phyloP scores from a whole-genome alignment of 2,888 invertebrate genomes.

The Luffia ferchaultella region DNA sequence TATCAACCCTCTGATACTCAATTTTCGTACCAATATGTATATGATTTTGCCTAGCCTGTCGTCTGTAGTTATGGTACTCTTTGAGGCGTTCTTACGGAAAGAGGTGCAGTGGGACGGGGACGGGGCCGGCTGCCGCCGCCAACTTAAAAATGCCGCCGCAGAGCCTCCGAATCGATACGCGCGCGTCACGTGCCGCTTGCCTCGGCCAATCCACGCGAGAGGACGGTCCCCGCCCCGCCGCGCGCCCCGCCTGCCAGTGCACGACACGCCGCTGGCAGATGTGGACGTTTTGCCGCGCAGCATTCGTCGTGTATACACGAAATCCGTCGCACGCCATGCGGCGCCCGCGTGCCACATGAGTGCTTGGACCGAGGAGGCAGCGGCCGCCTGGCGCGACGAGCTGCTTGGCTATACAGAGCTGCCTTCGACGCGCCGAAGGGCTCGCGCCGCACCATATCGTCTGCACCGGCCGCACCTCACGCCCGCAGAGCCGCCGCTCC shows the following conservation, averaged over 20 bases:
- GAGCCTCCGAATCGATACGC: conserved; percentile 81
- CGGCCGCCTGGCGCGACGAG: conserved; percentile 51
- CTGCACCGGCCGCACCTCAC: conserved; percentile 71
- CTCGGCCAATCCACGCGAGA: conserved; percentile 51
- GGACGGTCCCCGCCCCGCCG: conserved; percentile 23
- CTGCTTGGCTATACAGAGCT: conserved; percentile 51
- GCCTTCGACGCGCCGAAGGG: conserved; percentile 39
- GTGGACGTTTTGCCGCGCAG: conserved; percentile 25
- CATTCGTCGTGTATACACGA: neutral
- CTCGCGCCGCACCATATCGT: conserved; percentile 70
- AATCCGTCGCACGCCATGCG: neutral
- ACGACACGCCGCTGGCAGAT: conserved; percentile 32
- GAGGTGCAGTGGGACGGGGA: conserved; percentile 39
- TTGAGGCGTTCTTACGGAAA: conserved; percentile 24
- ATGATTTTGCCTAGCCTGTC: neutral
- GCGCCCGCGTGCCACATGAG: conserved; percentile 33
- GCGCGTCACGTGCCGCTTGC: conserved; percentile 71
- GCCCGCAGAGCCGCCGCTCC: conserved; percentile 27
- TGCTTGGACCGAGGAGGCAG: conserved; percentile 60
- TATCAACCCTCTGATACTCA: neutral
- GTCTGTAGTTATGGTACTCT: neutral
- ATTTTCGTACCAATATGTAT: neutral
- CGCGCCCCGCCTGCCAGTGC: conserved; percentile 47
- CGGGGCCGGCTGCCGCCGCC: conserved; percentile 56
- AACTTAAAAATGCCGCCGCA: conserved; percentile 86